Percentiles rank a stretch among this genome's conserved stretches.
These are phyloP conservation scores for Sympetrum striolatum DNA, from an alignment of 2,888 invertebrate genomes.

Conservation along the genomic window DNA sequence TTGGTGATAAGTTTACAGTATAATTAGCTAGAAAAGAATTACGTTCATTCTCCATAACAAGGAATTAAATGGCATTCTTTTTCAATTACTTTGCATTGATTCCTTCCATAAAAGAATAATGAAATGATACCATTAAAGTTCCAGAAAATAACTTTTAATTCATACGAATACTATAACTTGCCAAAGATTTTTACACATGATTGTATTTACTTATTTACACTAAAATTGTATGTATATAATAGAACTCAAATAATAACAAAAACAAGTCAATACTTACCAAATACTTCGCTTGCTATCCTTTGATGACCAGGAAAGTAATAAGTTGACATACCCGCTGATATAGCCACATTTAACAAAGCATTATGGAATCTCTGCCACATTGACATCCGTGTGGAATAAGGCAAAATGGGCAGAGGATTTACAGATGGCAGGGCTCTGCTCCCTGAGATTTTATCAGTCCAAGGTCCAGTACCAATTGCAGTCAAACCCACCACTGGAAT, in stretches of 20 bases:
- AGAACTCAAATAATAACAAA: neutral
- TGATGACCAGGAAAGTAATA: neutral
- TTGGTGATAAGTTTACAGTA: no score
- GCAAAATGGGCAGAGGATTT: neutral
- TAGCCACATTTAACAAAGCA: neutral
- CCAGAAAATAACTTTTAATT: no score
- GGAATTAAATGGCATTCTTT: no score
- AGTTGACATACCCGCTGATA: neutral
- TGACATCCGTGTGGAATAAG: neutral
- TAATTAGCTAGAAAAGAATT: no score
- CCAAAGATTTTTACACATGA: no score
- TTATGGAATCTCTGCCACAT: neutral
- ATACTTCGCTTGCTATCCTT: neutral
- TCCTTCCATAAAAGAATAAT: no score
- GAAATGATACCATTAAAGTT: no score
- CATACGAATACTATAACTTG: no score
- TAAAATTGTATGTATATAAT: no score
- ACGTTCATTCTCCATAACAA: no score
- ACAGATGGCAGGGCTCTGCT: neutral
- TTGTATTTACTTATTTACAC: no score
- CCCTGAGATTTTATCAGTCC: neutral
- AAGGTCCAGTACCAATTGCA: neutral
- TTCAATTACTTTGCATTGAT: no score
- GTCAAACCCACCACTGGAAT: slow-evolving; percentile 14
- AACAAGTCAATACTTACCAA: neutral